phyloP scores from a whole-genome alignment of 2,113 vertebrate genomes.

The Syngnathoides biaculeatus region DNA sequence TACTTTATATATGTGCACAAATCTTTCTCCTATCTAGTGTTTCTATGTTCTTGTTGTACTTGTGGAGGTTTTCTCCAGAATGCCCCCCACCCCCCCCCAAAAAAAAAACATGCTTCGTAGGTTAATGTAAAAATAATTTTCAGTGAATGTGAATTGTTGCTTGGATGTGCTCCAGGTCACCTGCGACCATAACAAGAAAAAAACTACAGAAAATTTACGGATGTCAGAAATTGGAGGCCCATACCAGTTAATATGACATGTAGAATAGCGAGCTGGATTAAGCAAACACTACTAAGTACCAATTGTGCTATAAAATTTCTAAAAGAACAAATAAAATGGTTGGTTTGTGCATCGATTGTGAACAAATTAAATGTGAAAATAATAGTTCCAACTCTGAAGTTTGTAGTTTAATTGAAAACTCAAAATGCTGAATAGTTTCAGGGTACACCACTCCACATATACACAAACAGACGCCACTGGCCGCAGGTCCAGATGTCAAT shows the following conservation, averaged over 20 bases:
- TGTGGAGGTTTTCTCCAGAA: too few relatives aligned
- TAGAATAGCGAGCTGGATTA: not conserved
- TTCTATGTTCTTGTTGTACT: not conserved
- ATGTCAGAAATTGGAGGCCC: not conserved
- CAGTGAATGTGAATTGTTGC: not conserved
- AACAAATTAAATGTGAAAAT: too few relatives aligned
- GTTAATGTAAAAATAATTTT: not conserved
- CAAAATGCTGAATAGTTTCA: too few relatives aligned
- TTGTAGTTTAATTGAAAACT: too few relatives aligned
- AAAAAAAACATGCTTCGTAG: too few relatives aligned
- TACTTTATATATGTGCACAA: not conserved
- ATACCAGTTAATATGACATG: not conserved
- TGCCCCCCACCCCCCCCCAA: too few relatives aligned
- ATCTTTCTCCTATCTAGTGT: not conserved
- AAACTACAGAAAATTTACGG: not conserved
- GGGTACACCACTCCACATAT: too few relatives aligned
- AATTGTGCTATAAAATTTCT: not conserved
- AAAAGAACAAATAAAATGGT: too few relatives aligned
- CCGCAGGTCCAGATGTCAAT: conserved; percentile 22
- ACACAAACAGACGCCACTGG: not conserved
- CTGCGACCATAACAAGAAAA: not conserved
- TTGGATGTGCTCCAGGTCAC: not conserved
- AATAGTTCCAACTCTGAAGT: too few relatives aligned
- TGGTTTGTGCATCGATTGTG: too few relatives aligned
- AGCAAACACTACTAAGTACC: not conserved